These are phyloP conservation scores for Drosophila tropicalis DNA, from an alignment of 1,140 invertebrate genomes.

Conservation along the genomic window DNA sequence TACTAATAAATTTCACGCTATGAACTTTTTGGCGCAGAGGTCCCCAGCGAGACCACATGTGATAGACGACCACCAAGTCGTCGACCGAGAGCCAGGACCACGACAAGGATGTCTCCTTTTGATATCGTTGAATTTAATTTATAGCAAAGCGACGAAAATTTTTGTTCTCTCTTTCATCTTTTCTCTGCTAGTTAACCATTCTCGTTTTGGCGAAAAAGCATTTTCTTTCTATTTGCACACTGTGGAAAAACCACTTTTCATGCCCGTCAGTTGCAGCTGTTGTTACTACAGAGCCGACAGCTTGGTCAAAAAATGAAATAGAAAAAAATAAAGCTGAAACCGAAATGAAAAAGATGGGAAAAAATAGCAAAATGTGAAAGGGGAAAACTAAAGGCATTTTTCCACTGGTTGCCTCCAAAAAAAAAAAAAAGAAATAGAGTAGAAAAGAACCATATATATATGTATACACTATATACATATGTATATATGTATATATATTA, in stretches of 20 bases:
- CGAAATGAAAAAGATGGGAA: constrained; percentile 15
- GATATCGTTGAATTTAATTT: constrained; percentile 56
- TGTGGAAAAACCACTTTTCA: constrained; percentile 74
- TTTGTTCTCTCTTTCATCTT: constrained; percentile 32
- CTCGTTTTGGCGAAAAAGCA: constrained; percentile 34
- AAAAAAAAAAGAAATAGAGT: constrained; percentile 2
- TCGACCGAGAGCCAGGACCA: constrained; percentile 37
- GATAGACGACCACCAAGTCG: constrained; percentile 47
- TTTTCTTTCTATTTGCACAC: constrained; percentile 61
- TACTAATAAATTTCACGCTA: constrained; percentile 67
- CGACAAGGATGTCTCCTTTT: constrained; percentile 26
- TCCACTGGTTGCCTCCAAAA: constrained; percentile 49
- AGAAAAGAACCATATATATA: neutral
- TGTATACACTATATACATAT: neutral
- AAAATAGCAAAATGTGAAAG: constrained; percentile 30
- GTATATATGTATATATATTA: neutral
- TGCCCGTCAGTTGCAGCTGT: constrained; percentile 80
- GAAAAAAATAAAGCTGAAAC: constrained; percentile 3
- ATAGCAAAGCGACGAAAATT: constrained; percentile 64
- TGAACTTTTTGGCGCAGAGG: constrained; percentile 52
- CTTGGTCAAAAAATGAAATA: constrained; percentile 40
- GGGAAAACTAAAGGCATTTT: constrained; percentile 61
- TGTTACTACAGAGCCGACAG: constrained; percentile 56
- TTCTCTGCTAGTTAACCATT: constrained; percentile 27
- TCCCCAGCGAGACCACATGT: constrained; percentile 52